These are phyloP conservation scores for Trochalopteron elliotii DNA, from an alignment of 2,113 vertebrate species.

Conservation along the genomic window DNA sequence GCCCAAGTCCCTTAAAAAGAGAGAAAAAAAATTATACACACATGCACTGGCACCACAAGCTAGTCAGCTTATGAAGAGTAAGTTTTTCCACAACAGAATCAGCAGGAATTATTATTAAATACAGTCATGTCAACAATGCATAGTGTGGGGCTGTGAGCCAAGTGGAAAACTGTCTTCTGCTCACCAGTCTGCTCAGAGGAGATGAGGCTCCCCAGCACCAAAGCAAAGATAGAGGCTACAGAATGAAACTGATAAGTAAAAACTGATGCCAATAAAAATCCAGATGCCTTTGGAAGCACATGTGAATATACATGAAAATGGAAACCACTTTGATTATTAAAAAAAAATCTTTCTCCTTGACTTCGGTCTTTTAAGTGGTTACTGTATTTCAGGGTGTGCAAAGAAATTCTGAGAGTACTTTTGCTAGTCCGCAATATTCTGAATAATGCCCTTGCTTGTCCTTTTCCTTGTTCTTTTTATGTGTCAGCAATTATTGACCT, in stretches of 20 bases:
- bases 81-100: constrained; percentile 66
- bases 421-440: not conserved
- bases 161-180: constrained; percentile 34
- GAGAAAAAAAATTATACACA: not conserved
- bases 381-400: not conserved
- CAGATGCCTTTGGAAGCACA: not conserved
- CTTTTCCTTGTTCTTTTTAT: constrained; percentile 34
- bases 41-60: constrained; percentile 32
- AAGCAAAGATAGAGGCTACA: not conserved
- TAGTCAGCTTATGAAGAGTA: constrained; percentile 32
- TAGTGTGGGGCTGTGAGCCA: not conserved
- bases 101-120: constrained; percentile 62
- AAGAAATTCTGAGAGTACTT: not conserved
- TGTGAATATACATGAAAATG: not conserved
- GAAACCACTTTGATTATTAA: not conserved
- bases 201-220: not conserved
- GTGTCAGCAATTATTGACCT: constrained; percentile 46
- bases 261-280: not conserved
- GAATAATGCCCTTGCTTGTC: constrained; percentile 18
- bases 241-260: not conserved
- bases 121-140: constrained; percentile 41
- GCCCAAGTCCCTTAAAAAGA: not conserved
- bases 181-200: not conserved
- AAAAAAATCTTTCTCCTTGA: not conserved
- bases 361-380: not conserved